phyloP scores from a whole-genome alignment of 2,797 vertebrate species.

The Rhinophrynus dorsalis region DNA sequence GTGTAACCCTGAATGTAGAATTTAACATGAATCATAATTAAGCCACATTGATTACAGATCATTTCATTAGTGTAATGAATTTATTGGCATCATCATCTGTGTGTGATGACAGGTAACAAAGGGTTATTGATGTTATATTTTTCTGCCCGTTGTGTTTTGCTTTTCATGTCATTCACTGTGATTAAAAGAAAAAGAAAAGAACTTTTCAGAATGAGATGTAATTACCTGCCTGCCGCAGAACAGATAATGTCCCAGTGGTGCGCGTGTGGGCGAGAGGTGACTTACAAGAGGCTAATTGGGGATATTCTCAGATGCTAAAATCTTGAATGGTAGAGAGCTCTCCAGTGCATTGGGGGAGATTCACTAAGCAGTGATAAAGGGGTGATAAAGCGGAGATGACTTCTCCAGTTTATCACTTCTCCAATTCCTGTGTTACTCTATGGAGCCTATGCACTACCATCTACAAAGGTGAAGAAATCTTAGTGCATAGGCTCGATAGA shows the following conservation, averaged over 20 bases:
- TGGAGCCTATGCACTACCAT: too few relatives aligned
- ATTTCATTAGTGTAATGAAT: constrained; percentile 1
- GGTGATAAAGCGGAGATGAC: too few relatives aligned
- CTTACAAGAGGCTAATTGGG: not conserved
- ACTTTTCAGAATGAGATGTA: constrained; percentile 13
- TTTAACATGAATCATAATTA: not conserved
- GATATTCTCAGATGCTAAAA: not conserved
- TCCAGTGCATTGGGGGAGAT: too few relatives aligned
- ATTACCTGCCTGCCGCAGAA: not conserved
- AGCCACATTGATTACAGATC: not conserved
- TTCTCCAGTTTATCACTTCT: too few relatives aligned
- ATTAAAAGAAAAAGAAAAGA: constrained; percentile 9
- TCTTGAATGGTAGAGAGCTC: too few relatives aligned
- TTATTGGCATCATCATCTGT: not conserved
- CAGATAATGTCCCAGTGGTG: not conserved
- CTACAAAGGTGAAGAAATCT: too few relatives aligned
- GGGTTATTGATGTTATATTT: not conserved
- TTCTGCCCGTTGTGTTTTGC: not conserved
- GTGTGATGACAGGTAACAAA: too few relatives aligned
- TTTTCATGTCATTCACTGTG: not conserved
- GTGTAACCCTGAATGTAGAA: not conserved
- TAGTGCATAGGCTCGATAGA: too few relatives aligned
- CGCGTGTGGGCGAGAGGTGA: not conserved
- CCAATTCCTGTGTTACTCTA: too few relatives aligned
- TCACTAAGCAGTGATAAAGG: too few relatives aligned